phyloP scores from a whole-genome alignment of 1,140 invertebrate genomes.

The Pygmarrhopalites habei region DNA sequence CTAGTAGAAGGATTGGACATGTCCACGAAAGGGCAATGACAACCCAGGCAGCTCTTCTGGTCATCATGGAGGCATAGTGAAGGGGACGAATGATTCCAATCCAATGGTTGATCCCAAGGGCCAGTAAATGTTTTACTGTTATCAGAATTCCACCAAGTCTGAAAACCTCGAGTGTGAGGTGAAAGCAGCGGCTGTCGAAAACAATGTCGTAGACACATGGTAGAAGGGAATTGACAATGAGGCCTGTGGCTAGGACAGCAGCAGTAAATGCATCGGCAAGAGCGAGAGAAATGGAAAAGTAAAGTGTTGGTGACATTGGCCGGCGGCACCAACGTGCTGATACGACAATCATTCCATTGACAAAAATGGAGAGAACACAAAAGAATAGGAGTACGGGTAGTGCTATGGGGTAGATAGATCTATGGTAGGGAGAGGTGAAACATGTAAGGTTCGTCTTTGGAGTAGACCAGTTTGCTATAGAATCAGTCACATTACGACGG shows the following conservation, averaged over 20 bases:
- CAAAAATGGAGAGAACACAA: conserved; percentile 47
- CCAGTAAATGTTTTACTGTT: conserved; percentile 57
- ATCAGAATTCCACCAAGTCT: conserved; percentile 52
- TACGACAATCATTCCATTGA: conserved; percentile 51
- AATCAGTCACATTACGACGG: too few relatives aligned
- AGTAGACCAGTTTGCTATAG: too few relatives aligned
- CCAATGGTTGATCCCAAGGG: conserved; percentile 62
- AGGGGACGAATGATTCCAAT: conserved; percentile 56
- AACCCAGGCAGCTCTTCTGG: conserved; percentile 45
- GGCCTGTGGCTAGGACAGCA: conserved; percentile 47
- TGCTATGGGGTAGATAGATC: neutral
- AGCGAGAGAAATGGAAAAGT: conserved; percentile 54
- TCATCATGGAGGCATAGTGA: conserved; percentile 54
- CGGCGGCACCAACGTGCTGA: conserved; percentile 50
- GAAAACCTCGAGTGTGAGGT: conserved; percentile 29
- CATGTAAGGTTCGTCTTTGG: neutral
- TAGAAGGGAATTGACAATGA: conserved; percentile 53
- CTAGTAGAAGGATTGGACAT: conserved; percentile 48
- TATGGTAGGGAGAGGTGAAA: neutral
- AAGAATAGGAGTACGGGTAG: conserved; percentile 43
- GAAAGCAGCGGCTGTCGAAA: conserved; percentile 9
- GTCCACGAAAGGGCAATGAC: conserved; percentile 53
- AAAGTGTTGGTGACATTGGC: conserved; percentile 52
- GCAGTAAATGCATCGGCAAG: conserved; percentile 54
- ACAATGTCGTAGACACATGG: conserved; percentile 38